phyloP scores from a whole-genome alignment of 2,797 vertebrate genomes.

The Myripristis jacobus region DNA sequence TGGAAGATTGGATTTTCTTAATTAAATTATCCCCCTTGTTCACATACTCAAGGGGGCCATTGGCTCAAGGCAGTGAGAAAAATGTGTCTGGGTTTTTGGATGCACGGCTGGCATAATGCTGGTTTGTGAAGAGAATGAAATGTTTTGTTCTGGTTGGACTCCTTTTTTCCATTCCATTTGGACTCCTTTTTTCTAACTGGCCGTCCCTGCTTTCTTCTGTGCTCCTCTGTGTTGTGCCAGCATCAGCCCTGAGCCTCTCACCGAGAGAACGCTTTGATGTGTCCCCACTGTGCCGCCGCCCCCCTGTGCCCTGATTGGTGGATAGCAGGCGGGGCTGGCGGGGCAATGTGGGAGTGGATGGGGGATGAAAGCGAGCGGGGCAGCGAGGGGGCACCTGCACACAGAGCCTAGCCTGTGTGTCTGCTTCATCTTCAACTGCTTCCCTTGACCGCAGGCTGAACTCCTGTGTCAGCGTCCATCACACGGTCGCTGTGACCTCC shows the following conservation, averaged over 20 bases:
- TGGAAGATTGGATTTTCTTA: conserved; percentile 90
- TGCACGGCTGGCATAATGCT: conserved; percentile 84
- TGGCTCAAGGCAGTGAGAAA: conserved; percentile 92
- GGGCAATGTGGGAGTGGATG: conserved; percentile 93
- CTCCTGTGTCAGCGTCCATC: conserved; percentile 85
- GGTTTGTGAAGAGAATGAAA: conserved; percentile 89
- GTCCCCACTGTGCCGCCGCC: conserved; percentile 89
- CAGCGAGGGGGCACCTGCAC: conserved; percentile 89
- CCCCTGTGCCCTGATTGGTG: conserved; percentile 90
- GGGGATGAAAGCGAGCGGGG: conserved; percentile 92
- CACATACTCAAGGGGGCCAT: conserved; percentile 94
- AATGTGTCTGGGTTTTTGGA: conserved; percentile 87
- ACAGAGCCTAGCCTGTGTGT: conserved; percentile 92
- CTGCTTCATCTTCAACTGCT: conserved; percentile 89
- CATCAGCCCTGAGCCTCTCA: conserved; percentile 93
- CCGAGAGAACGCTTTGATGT: conserved; percentile 95
- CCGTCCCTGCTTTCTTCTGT: conserved; percentile 85
- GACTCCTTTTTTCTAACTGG: conserved; percentile 86
- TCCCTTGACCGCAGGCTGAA: conserved; percentile 89
- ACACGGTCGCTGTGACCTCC: conserved; percentile 81
- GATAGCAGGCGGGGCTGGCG: conserved; percentile 88
- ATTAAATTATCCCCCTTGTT: conserved; percentile 95
- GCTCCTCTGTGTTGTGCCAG: conserved; percentile 92
- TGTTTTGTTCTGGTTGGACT: conserved; percentile 93
- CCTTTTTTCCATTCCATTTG: conserved; percentile 90